Evolutionary conservation across 2,888 invertebrate species (phyloP).

Genomic region (Lasioglossum calceatum): DNA sequence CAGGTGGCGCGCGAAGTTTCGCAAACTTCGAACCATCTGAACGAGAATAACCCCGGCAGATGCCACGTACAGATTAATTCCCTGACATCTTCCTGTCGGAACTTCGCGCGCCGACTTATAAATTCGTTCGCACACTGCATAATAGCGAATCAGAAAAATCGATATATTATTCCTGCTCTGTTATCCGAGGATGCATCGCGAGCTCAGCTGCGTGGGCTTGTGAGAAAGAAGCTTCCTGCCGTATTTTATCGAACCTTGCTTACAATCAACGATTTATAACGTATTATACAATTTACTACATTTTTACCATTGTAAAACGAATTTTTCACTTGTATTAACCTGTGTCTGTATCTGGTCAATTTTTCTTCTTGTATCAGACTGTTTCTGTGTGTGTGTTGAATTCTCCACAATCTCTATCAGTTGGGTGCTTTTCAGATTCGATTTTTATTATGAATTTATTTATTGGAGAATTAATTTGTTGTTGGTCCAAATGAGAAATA

Average conservation of each 20-base stretch:
- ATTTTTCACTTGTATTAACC: too few species aligned
- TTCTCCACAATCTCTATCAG: too few species aligned
- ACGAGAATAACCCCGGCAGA: not conserved
- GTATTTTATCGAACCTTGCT: not conserved
- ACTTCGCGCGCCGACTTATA: constrained; percentile 1
- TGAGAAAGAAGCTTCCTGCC: not conserved
- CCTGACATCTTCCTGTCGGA: not conserved
- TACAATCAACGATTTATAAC: not conserved
- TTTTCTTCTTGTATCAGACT: too few species aligned
- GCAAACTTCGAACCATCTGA: constrained; percentile 1
- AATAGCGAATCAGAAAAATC: constrained; percentile 10
- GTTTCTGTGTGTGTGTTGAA: too few species aligned
- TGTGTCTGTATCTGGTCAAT: too few species aligned
- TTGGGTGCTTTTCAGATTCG: too few species aligned
- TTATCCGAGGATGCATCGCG: not conserved
- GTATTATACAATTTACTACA: not conserved
- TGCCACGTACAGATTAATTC: not conserved
- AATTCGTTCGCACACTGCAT: not conserved
- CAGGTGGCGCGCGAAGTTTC: constrained; percentile 8
- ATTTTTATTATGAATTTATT: too few species aligned
- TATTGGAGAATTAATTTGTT: too few species aligned
- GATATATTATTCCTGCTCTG: not conserved
- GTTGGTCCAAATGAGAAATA: too few species aligned
- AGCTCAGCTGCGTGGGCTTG: not conserved
- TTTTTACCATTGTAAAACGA: not conserved